Evolutionary conservation across 2,113 vertebrate genomes (phyloP).

Genomic region (Lichenostomus cassidix): DNA sequence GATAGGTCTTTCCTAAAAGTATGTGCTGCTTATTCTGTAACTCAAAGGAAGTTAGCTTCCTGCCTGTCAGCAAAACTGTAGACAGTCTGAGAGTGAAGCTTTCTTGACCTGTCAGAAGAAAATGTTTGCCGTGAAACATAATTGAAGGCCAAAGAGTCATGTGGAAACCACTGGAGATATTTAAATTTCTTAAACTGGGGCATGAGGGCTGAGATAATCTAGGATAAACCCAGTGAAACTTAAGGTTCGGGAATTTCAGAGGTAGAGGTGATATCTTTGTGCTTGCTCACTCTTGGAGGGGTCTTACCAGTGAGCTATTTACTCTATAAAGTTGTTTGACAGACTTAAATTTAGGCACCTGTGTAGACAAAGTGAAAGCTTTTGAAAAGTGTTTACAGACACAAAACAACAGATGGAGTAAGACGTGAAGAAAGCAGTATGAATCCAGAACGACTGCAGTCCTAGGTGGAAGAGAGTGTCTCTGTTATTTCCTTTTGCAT

Average conservation of each 20-base stretch:
- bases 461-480: slow-evolving; percentile 18
- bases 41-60: background rate
- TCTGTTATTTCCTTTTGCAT: slow-evolving; percentile 49
- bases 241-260: background rate
- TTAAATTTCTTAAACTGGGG: background rate
- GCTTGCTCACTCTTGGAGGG: background rate
- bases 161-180: background rate
- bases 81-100: background rate
- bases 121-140: background rate
- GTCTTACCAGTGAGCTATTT: background rate
- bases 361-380: background rate
- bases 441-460: background rate
- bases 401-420: background rate
- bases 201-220: background rate
- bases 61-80: background rate
- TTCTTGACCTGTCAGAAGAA: background rate
- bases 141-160: background rate
- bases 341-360: background rate
- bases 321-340: background rate
- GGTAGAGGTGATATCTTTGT: background rate
- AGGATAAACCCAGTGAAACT: background rate
- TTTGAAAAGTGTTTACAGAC: background rate
- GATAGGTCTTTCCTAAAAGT: background rate
- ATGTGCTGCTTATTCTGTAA: background rate
- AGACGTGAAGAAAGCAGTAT: background rate